Evolutionary conservation across 1,140 invertebrate genomes (phyloP), one percentile per base, ranked within the genome.

Genomic region (Lordiphosa collinella): DNA sequence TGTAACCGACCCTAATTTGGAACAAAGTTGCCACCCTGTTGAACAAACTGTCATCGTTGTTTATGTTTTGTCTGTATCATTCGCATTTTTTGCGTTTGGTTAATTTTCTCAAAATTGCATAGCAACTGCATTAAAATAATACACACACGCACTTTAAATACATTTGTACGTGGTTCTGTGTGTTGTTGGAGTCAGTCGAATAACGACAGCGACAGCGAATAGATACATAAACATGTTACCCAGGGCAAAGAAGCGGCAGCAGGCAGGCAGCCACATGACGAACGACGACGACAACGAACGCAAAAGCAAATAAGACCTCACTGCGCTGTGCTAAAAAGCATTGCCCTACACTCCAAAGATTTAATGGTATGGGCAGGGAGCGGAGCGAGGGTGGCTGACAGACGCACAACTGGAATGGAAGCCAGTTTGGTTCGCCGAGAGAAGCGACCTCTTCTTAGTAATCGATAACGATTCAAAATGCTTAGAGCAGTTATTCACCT

Each of bases 81-180:
- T 68, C 64, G 65, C 64, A 68, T 69, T 69, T 32, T 68, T 68
- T 31, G 51, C 43, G 35, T 11, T 11, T 31, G 12, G 25, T 46
- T 37, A 48, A 29, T 49, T 49, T 48, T 31, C 38, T 44, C 25
- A 53, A 13, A 40, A 53, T 44, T 40, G 57, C 12, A 68, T 54
- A 34, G 8, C 14, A 58, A 31, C 44, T 57, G 14, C 18, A 44
- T 9, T 44, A 29, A 44, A 44, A n/a, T 29, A 11, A 11, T 12
- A 38, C 18, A 46, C 14, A 41, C 7, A 18, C 22, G 49, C 36
- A 51, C 49, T 38, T 11, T 37, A 52, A 52, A 52, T 52, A 22
- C 35, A 52, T 52, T 52, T 52, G 49, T 52, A 31, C 37, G 49
- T 44, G 41, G 18, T 22, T 22, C 18, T 22, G 18, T 22, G 18